These are phyloP conservation scores for Cataglyphis rosenhaueri DNA, from an alignment of 2,888 invertebrate genomes.

Conservation along the genomic window DNA sequence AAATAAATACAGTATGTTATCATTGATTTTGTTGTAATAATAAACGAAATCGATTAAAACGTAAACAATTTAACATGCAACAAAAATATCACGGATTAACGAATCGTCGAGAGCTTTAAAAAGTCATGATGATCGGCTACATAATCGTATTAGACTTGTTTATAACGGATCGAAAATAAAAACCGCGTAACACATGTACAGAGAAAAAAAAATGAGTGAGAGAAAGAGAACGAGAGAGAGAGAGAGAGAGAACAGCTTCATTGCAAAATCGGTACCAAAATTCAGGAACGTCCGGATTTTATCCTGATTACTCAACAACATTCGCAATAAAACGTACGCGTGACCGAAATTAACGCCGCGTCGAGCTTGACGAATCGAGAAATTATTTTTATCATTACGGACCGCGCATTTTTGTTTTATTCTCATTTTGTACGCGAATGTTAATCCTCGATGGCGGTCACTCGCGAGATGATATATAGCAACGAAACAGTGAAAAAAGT, in stretches of 20 bases:
- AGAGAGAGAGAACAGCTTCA: constrained; percentile 7
- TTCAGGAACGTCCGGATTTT: constrained; percentile 10
- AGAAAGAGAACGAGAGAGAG: background rate
- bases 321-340: constrained; percentile 22
- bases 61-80: background rate
- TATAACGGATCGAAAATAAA: background rate
- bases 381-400: constrained; percentile 17
- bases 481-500: constrained; percentile 53
- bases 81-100: constrained; percentile 4
- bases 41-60: background rate
- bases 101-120: constrained; percentile 7
- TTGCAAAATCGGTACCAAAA: constrained; percentile 19
- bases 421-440: background rate
- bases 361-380: background rate
- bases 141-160: constrained; percentile 30
- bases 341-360: constrained; percentile 27
- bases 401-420: background rate
- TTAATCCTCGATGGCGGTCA: constrained; percentile 21
- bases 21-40: background rate
- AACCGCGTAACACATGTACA: constrained; percentile 8
- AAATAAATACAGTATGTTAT: background rate
- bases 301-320: constrained; percentile 32
- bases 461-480: constrained; percentile 58
- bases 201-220: background rate
- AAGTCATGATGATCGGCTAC: background rate